These are phyloP conservation scores for Myotis yumanensis DNA, from an alignment of 2,113 vertebrate genomes.

Conservation along the genomic window DNA sequence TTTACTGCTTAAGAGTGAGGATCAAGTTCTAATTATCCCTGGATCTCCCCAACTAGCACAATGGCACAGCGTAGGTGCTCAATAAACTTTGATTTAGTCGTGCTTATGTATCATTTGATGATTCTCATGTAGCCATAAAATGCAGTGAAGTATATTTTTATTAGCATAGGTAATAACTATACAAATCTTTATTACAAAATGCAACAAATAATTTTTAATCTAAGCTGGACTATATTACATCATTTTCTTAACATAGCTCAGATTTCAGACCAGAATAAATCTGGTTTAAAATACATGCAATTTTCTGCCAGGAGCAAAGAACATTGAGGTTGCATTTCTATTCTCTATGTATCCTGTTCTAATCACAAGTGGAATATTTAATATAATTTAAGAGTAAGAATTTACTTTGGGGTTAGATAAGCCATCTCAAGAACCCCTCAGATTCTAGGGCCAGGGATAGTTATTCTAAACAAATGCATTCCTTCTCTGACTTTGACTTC, in stretches of 20 bases:
- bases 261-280: neutral
- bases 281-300: neutral
- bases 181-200: neutral
- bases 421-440: neutral
- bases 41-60: neutral
- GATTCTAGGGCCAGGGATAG: neutral
- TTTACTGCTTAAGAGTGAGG: neutral
- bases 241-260: neutral
- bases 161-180: neutral
- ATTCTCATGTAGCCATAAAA: neutral
- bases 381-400: neutral
- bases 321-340: neutral
- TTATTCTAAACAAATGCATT: neutral
- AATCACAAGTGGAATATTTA: neutral
- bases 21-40: constrained; percentile 7
- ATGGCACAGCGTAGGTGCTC: neutral
- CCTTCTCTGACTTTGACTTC: neutral
- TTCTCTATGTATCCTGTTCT: neutral
- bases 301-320: neutral
- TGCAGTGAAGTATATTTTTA: neutral
- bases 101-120: neutral
- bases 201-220: neutral
- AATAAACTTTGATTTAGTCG: neutral
- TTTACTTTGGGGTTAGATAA: neutral
- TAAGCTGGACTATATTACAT: neutral